phyloP scores from a whole-genome alignment of 2,888 invertebrate species.

The Drosophila prostipennis region DNA sequence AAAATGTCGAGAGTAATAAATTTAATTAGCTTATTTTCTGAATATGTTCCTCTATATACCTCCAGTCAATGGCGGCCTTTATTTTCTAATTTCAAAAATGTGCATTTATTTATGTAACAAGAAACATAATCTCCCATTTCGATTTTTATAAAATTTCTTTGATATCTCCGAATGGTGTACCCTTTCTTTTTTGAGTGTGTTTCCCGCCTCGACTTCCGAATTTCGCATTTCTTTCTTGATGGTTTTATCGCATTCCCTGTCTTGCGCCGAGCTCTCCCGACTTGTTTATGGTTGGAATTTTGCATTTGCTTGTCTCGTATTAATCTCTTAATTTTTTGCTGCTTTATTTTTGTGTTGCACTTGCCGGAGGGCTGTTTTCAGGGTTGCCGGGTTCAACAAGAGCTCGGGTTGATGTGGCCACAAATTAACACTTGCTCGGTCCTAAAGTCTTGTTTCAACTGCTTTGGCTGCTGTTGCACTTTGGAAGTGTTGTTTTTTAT shows the following conservation, averaged over 20 bases:
- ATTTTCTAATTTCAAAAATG: too few relatives aligned
- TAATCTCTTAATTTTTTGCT: constrained; percentile 58
- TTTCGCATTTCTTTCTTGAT: constrained; percentile 6
- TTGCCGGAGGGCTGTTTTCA: constrained; percentile 41
- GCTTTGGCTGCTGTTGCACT: constrained; percentile 35
- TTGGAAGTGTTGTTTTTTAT: constrained; percentile 36
- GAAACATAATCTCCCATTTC: too few relatives aligned
- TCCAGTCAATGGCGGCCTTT: too few relatives aligned
- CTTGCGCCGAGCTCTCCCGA: constrained; percentile 23
- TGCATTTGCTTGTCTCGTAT: constrained; percentile 57
- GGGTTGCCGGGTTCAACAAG: constrained; percentile 40
- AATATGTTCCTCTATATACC: too few relatives aligned
- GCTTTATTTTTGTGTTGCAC: constrained; percentile 45
- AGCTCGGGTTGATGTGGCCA: constrained; percentile 36
- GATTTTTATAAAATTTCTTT: too few relatives aligned
- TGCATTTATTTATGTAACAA: too few relatives aligned
- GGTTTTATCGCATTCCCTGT: constrained; percentile 39
- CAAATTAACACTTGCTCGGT: constrained; percentile 43
- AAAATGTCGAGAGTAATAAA: too few relatives aligned
- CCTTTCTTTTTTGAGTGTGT: neutral
- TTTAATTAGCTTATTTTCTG: too few relatives aligned
- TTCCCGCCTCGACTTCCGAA: constrained; percentile 4
- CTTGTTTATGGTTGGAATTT: constrained; percentile 58
- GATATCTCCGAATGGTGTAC: too few relatives aligned
- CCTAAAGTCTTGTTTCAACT: constrained; percentile 34